These are phyloP conservation scores for Drosophila stalkeri DNA, from an alignment of 2,888 invertebrate genomes.

Conservation along the genomic window DNA sequence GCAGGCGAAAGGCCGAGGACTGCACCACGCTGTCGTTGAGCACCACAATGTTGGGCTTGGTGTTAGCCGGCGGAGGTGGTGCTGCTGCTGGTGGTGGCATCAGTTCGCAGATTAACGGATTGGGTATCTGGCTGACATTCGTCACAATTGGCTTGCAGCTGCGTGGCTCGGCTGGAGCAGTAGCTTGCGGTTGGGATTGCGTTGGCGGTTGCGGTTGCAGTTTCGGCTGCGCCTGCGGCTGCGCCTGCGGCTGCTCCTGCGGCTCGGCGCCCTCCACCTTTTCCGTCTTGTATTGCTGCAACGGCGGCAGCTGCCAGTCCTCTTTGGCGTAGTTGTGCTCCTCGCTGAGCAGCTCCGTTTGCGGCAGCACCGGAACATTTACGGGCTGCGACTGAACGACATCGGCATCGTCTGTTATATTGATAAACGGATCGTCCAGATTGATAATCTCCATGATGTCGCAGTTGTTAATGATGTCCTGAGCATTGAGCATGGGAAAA, in stretches of 20 bases:
- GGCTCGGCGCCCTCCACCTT: conserved; percentile 70
- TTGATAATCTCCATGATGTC: conserved; percentile 85
- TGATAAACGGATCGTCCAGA: conserved; percentile 84
- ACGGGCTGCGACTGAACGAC: conserved; percentile 53
- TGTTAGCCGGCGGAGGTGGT: conserved; percentile 23
- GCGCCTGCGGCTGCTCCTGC: conserved; percentile 8
- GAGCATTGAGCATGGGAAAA: conserved; percentile 82
- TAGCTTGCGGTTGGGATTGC: background rate
- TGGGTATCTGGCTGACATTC: conserved; percentile 80
- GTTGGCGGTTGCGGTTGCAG: background rate
- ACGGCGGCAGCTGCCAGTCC: conserved; percentile 74
- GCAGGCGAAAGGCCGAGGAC: conserved; percentile 81
- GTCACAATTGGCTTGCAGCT: conserved; percentile 80
- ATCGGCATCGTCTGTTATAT: conserved; percentile 83
- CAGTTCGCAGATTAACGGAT: conserved; percentile 62
- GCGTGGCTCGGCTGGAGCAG: conserved; percentile 45
- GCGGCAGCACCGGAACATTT: conserved; percentile 52
- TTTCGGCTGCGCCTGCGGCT: conserved; percentile 11
- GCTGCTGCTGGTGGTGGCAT: conserved; percentile 39
- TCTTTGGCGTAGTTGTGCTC: conserved; percentile 84
- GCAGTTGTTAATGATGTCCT: conserved; percentile 84
- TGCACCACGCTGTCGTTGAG: conserved; percentile 84
- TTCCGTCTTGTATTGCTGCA: conserved; percentile 81
- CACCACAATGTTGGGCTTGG: conserved; percentile 84
- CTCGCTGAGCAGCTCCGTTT: conserved; percentile 78